A percentile compares a stretch with the other conserved stretches of the same genome.
Conservation (phyloP, 2,113 vertebrate species). For the Oreochromis aureus region DNA sequence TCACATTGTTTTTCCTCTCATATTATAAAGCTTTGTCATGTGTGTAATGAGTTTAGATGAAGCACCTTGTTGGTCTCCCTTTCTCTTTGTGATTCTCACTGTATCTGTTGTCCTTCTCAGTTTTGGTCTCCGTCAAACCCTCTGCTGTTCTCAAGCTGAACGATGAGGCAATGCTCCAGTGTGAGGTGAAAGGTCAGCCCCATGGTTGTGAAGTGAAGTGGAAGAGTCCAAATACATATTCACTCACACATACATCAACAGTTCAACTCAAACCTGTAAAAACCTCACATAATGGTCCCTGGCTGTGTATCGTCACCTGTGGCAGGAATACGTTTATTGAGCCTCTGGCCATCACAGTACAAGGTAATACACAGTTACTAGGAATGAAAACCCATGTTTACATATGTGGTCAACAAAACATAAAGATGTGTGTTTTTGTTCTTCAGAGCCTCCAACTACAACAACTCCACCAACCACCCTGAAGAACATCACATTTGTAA, state of each 20-base stretch:
- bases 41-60: neutral
- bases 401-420: no score
- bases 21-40: neutral
- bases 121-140: constrained; percentile 22
- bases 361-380: constrained; percentile 11
- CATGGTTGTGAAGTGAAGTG: neutral
- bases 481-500: neutral
- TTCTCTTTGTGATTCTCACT: neutral
- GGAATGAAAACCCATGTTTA: neutral
- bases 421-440: no score
- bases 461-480: no score
- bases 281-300: neutral
- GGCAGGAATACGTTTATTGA: rapidly evolving
- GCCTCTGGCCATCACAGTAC: neutral
- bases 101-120: neutral
- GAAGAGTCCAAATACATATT: neutral
- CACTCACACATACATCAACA: rapidly evolving
- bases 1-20: neutral
- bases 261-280: neutral
- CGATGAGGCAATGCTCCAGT: neutral
- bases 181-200: neutral
- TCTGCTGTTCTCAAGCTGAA: neutral
- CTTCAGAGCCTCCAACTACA: no score
- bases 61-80: no score
- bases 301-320: constrained; percentile 8